These are phyloP conservation scores for Heliothis peltigera DNA, from an alignment of 2,888 invertebrate species.

Conservation along the genomic window DNA sequence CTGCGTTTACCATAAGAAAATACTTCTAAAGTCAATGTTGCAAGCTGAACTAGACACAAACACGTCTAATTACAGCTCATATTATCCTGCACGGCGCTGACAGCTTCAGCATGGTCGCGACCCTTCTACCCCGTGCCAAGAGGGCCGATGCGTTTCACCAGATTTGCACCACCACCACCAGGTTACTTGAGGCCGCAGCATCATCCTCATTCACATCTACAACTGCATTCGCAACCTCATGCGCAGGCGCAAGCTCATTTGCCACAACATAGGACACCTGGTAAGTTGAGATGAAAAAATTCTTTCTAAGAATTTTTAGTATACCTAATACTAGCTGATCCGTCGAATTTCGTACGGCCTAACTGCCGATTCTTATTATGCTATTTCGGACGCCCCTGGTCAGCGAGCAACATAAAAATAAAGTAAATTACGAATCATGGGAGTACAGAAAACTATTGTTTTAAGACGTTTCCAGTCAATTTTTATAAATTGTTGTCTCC, in stretches of 20 bases:
- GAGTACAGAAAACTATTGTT: too few species aligned
- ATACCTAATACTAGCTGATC: too few species aligned
- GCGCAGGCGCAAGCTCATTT: slow-evolving; percentile 12
- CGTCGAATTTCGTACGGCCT: too few species aligned
- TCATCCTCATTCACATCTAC: slow-evolving; percentile 31
- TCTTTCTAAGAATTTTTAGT: too few species aligned
- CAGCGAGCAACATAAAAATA: too few species aligned
- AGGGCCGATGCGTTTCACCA: slow-evolving; percentile 74
- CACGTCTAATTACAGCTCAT: slow-evolving; percentile 68
- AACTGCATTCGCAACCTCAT: slow-evolving; percentile 29
- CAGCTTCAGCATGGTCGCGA: slow-evolving; percentile 77
- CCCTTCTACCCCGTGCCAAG: slow-evolving; percentile 77
- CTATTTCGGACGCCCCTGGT: too few species aligned
- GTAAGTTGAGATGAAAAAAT: slow-evolving; percentile 60
- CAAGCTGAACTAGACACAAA: background rate
- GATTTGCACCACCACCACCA: slow-evolving; percentile 75
- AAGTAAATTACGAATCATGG: too few species aligned
- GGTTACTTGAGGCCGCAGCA: slow-evolving; percentile 41
- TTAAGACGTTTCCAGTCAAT: too few species aligned
- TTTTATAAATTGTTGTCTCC: too few species aligned
- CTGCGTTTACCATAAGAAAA: too few species aligned
- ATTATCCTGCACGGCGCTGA: slow-evolving; percentile 66
- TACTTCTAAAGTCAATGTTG: too few species aligned
- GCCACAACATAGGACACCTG: slow-evolving; percentile 65
- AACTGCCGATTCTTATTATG: too few species aligned